Percentiles rank a stretch among this genome's conserved stretches.
Conservation (phyloP, 2,888 invertebrate species). For the Formica aserva region DNA sequence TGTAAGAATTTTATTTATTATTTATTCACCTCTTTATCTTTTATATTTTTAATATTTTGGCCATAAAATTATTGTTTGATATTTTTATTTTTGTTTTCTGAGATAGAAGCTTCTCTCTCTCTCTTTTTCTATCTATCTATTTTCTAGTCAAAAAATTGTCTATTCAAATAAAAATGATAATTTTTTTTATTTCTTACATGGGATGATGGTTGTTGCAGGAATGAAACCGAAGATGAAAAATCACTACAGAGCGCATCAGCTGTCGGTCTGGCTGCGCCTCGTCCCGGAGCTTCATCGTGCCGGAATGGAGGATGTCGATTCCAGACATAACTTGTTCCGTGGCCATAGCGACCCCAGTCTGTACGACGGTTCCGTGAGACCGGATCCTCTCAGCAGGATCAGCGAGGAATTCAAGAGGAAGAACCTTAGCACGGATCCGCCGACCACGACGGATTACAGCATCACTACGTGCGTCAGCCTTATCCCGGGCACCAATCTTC, state of each 20-base stretch:
- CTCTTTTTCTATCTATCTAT: too few species aligned
- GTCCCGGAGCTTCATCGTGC: constrained; percentile 96
- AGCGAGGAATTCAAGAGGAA: constrained; percentile 88
- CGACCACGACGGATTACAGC: constrained; percentile 90
- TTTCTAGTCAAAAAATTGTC: background rate
- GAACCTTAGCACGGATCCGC: constrained; percentile 88
- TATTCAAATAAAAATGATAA: background rate
- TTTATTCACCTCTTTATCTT: too few species aligned
- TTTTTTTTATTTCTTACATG: background rate
- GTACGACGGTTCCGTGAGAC: constrained; percentile 95
- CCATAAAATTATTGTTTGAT: background rate
- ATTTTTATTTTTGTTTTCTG: background rate
- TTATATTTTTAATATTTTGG: background rate
- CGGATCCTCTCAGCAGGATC: constrained; percentile 92
- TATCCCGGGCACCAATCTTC: constrained; percentile 87
- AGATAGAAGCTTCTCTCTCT: background rate
- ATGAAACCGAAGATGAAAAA: constrained; percentile 96
- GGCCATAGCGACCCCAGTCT: constrained; percentile 95
- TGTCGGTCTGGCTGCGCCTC: constrained; percentile 97
- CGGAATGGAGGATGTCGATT: constrained; percentile 95
- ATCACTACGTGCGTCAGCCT: constrained; percentile 91
- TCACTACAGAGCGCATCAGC: constrained; percentile 97
- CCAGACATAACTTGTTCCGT: constrained; percentile 95
- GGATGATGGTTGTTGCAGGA: constrained; percentile 88
- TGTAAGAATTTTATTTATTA: background rate